A percentile compares a stretch with the other conserved stretches of the same genome.
phyloP scores from a whole-genome alignment of 2,797 vertebrate species.

The Argyrosomus regius region DNA sequence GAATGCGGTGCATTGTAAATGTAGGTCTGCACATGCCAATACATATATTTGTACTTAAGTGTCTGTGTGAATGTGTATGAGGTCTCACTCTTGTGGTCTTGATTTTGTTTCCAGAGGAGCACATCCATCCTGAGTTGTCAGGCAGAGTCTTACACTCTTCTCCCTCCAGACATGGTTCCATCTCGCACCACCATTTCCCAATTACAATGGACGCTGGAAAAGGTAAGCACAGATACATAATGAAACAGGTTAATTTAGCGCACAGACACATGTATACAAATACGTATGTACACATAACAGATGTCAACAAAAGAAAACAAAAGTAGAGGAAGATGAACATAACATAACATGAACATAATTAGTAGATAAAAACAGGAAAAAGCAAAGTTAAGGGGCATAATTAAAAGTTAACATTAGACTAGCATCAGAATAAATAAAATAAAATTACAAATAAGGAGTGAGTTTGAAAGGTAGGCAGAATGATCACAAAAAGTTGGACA shows the following conservation, averaged over 20 bases:
- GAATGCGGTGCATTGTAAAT: neutral
- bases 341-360: neutral
- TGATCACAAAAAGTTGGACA: slow-evolving; percentile 13
- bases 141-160: slow-evolving; percentile 98
- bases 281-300: neutral
- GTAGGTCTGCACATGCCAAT: slow-evolving; percentile 1
- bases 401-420: slow-evolving; percentile 11
- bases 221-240: slow-evolving; percentile 45
- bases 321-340: neutral
- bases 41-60: slow-evolving; percentile 8
- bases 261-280: neutral
- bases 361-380: neutral
- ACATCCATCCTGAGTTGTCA: slow-evolving; percentile 99
- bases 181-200: slow-evolving; percentile 99
- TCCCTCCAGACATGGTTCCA: slow-evolving; percentile 98
- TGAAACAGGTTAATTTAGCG: slow-evolving; percentile 40
- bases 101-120: slow-evolving; percentile 97
- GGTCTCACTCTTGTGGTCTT: slow-evolving; percentile 97
- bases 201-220: slow-evolving; percentile 95
- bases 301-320: neutral
- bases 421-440: neutral
- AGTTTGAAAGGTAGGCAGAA: slow-evolving; percentile 20
- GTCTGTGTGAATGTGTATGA: slow-evolving; percentile 20
- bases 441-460: slow-evolving; percentile 6
- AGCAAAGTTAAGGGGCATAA: neutral